These are phyloP conservation scores for Sipha flava DNA, from an alignment of 1,140 invertebrate species.

Conservation along the genomic window DNA sequence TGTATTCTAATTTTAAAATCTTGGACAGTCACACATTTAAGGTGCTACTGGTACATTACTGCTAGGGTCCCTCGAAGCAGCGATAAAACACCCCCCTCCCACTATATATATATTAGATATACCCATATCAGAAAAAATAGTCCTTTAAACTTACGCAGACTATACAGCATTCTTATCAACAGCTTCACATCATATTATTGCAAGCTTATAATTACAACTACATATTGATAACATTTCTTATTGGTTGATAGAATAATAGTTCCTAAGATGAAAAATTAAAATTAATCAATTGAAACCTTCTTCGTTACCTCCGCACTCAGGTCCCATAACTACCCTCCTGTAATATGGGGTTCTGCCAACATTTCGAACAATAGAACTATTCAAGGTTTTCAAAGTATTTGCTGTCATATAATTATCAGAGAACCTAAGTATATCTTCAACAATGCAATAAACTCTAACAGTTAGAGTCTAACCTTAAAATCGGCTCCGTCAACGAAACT, in stretches of 20 bases:
- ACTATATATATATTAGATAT: slow-evolving; percentile 7
- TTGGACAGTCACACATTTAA: neutral
- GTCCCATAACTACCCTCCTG: too few species aligned
- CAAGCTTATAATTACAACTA: neutral
- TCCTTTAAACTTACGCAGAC: slow-evolving; percentile 8
- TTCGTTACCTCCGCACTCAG: too few species aligned
- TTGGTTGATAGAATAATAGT: too few species aligned
- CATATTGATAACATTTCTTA: neutral
- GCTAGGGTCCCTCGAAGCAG: slow-evolving; percentile 22
- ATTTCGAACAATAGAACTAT: too few species aligned
- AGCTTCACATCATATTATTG: neutral
- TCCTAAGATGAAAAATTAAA: neutral
- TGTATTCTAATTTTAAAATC: neutral
- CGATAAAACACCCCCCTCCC: slow-evolving; percentile 7
- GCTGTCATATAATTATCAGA: neutral
- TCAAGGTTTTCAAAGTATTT: neutral
- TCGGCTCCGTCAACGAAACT: too few species aligned
- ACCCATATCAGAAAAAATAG: neutral
- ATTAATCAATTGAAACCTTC: too few species aligned
- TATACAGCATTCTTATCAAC: slow-evolving; percentile 14
- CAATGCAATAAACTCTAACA: neutral
- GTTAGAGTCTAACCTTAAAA: too few species aligned
- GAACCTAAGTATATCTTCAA: neutral
- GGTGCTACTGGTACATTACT: neutral
- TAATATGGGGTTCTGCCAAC: neutral